Base-by-base conservation (phyloP, 2,113 vertebrate species). In the Tychaedon coryphoeus region DNA sequence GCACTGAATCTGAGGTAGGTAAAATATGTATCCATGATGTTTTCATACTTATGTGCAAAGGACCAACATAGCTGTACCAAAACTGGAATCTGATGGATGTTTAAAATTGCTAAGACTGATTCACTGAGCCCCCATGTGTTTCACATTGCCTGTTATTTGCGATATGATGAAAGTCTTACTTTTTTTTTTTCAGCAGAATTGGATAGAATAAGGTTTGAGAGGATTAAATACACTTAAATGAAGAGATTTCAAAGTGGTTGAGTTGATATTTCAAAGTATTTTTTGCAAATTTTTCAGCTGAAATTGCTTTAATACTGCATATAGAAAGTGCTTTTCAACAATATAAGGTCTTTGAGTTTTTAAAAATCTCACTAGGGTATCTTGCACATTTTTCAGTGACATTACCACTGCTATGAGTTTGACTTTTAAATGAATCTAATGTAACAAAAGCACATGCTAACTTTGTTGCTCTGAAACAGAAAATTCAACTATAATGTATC, bases 41-140 rank as follows among this genome's bases (percentile, higher is more conserved):
- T 79, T 47, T 34, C 22, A 31, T 82, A 14, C 14, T 76, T 8
- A 1, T 0, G 0, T 79, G 60, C 47, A n/a, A 29, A 91, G 33
- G 14, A 58, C 29, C 34, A 58, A 6, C 24, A 4, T 5, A 77
- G 33, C 29, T 5, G 29, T 82, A 25, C 34, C 24, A 33, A 33
- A 94, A 79, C 14, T 47, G 51, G 19, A 58, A 43, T 76, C 28
- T 61, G 73, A n/a, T 72, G 40, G 9, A n/a, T 69, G 8, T 15
- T 64, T 53, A 19, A 31, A 66, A 57, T 69, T 16, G 19, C 24
- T 12, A 4, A 61, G 79, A 31, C 48, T 57, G n/a, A 36, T 88
- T 78, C 28, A 60, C 10, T 76, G 10, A 14, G 56, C 24, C 4
- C 10, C 8, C 0, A 0, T 20, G 12, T 77, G 26, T 42, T 93